A percentile compares a stretch with the other conserved stretches of the same genome.
These are phyloP conservation scores for Anadara kagoshimensis DNA, from an alignment of 1,140 invertebrate genomes.

Conservation along the genomic window DNA sequence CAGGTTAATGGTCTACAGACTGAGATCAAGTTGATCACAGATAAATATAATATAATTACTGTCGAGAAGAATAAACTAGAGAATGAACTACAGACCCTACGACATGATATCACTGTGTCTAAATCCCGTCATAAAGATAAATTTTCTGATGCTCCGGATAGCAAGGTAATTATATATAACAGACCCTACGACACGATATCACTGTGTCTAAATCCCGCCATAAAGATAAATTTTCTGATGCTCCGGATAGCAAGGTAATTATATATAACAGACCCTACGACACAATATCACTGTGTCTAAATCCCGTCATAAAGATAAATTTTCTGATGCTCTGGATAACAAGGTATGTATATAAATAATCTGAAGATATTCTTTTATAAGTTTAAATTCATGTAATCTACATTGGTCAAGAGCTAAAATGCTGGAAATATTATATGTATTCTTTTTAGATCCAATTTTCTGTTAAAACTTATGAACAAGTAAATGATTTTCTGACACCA, in stretches of 20 bases:
- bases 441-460: no score
- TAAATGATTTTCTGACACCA: no score
- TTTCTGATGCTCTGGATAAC: conserved; percentile 37
- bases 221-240: conserved; percentile 36
- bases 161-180: conserved; percentile 48
- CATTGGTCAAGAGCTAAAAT: no score
- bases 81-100: conserved; percentile 41
- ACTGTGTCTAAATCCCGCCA: conserved; percentile 26
- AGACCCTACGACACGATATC: conserved; percentile 33
- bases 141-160: conserved; percentile 36
- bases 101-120: conserved; percentile 27
- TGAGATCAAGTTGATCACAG: conserved; percentile 46
- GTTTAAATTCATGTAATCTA: no score
- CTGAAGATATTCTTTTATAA: no score
- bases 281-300: conserved; percentile 34
- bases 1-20: conserved; percentile 52
- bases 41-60: conserved; percentile 35
- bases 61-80: conserved; percentile 52
- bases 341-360: no score
- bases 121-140: conserved; percentile 39
- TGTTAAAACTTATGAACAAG: no score
- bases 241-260: conserved; percentile 46
- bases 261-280: conserved; percentile 28
- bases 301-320: conserved; percentile 32
- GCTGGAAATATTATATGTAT: no score